Evolutionary conservation across 2,888 invertebrate genomes (phyloP).

Genomic region (Lycaena phlaeas): DNA sequence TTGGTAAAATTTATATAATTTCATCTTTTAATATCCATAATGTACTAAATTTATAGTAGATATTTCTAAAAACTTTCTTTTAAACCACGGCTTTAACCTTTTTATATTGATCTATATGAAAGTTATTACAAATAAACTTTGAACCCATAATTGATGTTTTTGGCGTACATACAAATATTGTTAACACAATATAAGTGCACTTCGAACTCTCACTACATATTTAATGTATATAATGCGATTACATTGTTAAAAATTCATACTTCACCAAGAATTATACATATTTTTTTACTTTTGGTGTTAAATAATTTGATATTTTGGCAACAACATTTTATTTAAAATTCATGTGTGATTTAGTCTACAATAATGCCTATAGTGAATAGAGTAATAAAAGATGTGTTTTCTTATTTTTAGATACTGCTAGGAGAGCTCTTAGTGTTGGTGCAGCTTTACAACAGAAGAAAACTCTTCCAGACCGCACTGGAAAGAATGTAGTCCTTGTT

Average conservation of each 20-base stretch:
- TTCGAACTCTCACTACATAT: not conserved
- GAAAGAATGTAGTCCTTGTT: conserved; percentile 93
- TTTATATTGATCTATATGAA: too few relatives aligned
- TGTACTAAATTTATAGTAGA: too few relatives aligned
- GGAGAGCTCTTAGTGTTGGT: conserved; percentile 66
- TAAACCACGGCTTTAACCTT: too few relatives aligned
- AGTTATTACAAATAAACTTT: conserved; percentile 27
- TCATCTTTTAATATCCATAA: too few relatives aligned
- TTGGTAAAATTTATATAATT: conserved; percentile 34
- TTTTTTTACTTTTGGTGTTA: too few relatives aligned
- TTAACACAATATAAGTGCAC: conserved; percentile 1
- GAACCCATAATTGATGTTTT: conserved; percentile 18
- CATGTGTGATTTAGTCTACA: too few relatives aligned
- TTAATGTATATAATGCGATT: too few relatives aligned
- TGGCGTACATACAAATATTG: not conserved
- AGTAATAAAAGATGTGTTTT: not conserved
- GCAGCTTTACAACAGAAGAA: conserved; percentile 68
- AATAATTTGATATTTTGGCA: too few relatives aligned
- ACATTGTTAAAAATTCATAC: not conserved
- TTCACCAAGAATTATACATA: too few relatives aligned
- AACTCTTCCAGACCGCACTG: conserved; percentile 73
- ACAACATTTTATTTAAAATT: too few relatives aligned
- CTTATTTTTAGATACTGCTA: conserved; percentile 51
- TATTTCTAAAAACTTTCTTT: too few relatives aligned
- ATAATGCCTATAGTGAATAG: too few relatives aligned